A percentile compares a stretch with the other conserved stretches of the same genome.
phyloP scores from a whole-genome alignment of 2,888 invertebrate genomes.

The Synergus umbraculus region DNA sequence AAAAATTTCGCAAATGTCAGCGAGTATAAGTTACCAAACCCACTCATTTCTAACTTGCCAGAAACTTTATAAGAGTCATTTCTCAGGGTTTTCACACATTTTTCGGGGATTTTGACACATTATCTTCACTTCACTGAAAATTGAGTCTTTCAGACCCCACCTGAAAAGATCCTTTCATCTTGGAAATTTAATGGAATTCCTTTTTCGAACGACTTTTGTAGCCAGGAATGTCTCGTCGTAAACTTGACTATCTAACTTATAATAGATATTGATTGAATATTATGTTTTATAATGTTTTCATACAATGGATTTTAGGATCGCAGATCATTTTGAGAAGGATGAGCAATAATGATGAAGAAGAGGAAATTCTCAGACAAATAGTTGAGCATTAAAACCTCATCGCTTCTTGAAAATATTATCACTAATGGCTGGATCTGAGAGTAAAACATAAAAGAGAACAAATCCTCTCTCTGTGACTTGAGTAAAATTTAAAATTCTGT shows the following conservation, averaged over 20 bases:
- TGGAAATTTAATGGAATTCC: constrained; percentile 48
- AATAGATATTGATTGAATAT: constrained; percentile 47
- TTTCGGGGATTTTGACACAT: not conserved
- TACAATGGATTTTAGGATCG: not conserved
- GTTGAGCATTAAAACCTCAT: not conserved
- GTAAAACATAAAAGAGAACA: not conserved
- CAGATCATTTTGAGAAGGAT: not conserved
- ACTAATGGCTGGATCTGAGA: not conserved
- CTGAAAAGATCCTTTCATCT: not conserved
- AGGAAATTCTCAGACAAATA: constrained; percentile 15
- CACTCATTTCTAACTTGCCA: not conserved
- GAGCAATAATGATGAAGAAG: constrained; percentile 8
- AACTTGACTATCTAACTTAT: constrained; percentile 42
- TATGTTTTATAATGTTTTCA: constrained; percentile 9
- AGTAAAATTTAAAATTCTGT: not conserved
- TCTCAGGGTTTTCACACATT: not conserved
- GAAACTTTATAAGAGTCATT: not conserved
- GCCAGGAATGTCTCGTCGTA: constrained; percentile 51
- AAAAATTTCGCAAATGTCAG: too few relatives aligned
- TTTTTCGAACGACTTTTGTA: constrained; percentile 29
- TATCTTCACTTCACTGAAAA: not conserved
- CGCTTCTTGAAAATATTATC: not conserved
- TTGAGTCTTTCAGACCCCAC: not conserved
- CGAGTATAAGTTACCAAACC: too few relatives aligned
- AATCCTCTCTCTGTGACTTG: not conserved